Conservation (phyloP, 2,888 invertebrate species). For the Xanthostigma xanthostigma region DNA sequence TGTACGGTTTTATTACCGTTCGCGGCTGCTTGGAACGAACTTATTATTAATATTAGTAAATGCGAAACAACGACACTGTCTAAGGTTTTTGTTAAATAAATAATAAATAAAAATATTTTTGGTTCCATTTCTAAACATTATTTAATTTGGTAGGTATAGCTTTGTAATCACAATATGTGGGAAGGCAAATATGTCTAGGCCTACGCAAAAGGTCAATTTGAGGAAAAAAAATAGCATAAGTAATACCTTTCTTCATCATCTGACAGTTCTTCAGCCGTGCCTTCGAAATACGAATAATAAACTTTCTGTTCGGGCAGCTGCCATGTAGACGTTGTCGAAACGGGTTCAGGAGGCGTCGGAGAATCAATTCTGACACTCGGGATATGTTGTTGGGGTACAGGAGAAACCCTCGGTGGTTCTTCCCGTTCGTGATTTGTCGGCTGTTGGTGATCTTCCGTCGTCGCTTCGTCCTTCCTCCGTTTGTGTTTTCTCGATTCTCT, state of each 20-base stretch:
- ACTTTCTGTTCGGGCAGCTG: constrained; percentile 28
- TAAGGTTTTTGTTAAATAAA: no score
- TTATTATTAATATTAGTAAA: no score
- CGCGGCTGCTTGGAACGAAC: no score
- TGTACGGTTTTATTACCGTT: no score
- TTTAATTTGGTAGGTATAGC: no score
- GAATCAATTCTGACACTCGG: not conserved
- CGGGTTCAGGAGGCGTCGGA: constrained; percentile 1
- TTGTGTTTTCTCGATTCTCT: constrained; percentile 20
- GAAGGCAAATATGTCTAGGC: no score
- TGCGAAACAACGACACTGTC: no score
- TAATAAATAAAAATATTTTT: no score
- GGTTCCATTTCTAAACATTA: no score
- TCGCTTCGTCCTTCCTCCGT: constrained; percentile 22
- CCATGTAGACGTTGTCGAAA: constrained; percentile 16
- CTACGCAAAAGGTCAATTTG: no score
- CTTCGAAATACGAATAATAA: constrained; percentile 60
- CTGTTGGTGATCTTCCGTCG: constrained; percentile 16
- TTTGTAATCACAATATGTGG: no score
- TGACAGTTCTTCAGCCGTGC: constrained; percentile 42
- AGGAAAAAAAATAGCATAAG: no score
- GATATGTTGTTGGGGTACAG: constrained; percentile 8
- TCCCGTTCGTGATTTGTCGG: constrained; percentile 55
- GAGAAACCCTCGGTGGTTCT: constrained; percentile 20
- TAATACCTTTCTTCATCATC: constrained; percentile 46